phyloP scores from a whole-genome alignment of 1,140 invertebrate species.

The Megalonaias nervosa region DNA sequence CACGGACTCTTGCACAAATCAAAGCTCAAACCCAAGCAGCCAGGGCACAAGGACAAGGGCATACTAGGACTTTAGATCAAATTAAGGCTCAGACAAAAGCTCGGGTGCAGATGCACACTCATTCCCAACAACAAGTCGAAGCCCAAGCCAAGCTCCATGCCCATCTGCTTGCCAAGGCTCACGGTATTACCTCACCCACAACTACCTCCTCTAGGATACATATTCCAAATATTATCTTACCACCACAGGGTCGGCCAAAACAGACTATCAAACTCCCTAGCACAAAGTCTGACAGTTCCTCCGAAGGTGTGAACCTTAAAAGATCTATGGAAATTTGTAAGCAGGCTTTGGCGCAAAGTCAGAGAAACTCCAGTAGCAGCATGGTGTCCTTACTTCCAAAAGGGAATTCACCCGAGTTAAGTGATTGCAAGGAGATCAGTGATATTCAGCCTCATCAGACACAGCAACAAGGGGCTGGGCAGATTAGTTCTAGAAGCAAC shows the following conservation, averaged over 20 bases:
- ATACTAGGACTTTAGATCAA: conserved; percentile 65
- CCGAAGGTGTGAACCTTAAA: conserved; percentile 86
- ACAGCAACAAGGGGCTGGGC: conserved; percentile 1
- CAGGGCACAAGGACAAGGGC: conserved; percentile 43
- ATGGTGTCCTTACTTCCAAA: conserved; percentile 17
- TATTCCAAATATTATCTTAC: conserved; percentile 50
- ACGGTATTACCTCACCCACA: conserved; percentile 10
- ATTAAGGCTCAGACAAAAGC: conserved; percentile 67
- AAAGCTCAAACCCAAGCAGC: conserved; percentile 65
- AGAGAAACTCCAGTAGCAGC: conserved; percentile 9
- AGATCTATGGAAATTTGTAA: conserved; percentile 97
- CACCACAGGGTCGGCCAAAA: conserved; percentile 30
- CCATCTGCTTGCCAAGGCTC: conserved; percentile 35
- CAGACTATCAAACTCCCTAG: conserved; percentile 18
- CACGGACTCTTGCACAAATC: conserved; percentile 66
- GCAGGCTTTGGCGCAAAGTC: conserved; percentile 39
- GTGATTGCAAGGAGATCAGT: conserved; percentile 1
- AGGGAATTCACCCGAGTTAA: neutral
- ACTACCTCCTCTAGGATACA: conserved; percentile 36
- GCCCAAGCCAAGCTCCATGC: conserved; percentile 34
- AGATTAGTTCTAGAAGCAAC: conserved; percentile 10
- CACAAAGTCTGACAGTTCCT: conserved; percentile 32
- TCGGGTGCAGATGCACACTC: conserved; percentile 46
- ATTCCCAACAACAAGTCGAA: conserved; percentile 36
- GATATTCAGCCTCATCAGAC: conserved; percentile 12